A percentile compares a stretch with the other conserved stretches of the same genome.
Evolutionary conservation across 30 jellyfish, hydroid and myxozoan genomes (phyloP).

Genomic region (Catostylus mosaicus): DNA sequence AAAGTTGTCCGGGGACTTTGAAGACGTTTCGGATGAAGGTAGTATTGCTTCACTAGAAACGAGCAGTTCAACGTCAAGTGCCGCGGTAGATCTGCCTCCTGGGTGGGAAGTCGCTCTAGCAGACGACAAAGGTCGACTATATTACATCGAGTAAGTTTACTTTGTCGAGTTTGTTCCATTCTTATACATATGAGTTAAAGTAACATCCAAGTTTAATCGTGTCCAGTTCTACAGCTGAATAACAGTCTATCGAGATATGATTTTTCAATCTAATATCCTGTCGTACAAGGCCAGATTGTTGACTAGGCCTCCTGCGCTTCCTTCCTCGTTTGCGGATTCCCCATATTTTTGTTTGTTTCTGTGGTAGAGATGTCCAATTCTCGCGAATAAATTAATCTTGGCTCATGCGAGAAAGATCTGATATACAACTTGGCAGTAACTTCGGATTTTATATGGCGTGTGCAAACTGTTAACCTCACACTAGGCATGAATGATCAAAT

Average conservation of each 20-base stretch:
- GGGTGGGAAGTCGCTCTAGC: constrained; percentile 74
- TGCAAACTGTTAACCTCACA: no score
- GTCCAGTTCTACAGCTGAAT: background rate
- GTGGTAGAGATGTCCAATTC: background rate
- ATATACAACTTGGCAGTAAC: no score
- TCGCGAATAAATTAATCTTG: no score
- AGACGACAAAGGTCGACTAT: constrained; percentile 64
- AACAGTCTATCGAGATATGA: background rate
- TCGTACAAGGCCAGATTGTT: background rate
- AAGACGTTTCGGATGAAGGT: constrained; percentile 55
- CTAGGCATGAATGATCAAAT: no score
- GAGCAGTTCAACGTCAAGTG: constrained; percentile 29
- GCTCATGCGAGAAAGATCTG: no score
- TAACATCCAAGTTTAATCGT: no score
- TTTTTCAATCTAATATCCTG: background rate
- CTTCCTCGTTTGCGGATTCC: constrained; percentile 43
- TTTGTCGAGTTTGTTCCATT: background rate
- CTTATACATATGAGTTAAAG: background rate
- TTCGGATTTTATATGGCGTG: no score
- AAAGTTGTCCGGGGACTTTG: constrained; percentile 14
- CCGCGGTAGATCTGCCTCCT: constrained; percentile 57
- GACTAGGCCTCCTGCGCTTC: constrained; percentile 41
- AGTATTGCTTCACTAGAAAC: constrained; percentile 60
- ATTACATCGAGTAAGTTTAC: constrained; percentile 56
- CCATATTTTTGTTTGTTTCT: background rate